phyloP scores from a whole-genome alignment of 2,797 vertebrate genomes.

The Podargus strigoides region DNA sequence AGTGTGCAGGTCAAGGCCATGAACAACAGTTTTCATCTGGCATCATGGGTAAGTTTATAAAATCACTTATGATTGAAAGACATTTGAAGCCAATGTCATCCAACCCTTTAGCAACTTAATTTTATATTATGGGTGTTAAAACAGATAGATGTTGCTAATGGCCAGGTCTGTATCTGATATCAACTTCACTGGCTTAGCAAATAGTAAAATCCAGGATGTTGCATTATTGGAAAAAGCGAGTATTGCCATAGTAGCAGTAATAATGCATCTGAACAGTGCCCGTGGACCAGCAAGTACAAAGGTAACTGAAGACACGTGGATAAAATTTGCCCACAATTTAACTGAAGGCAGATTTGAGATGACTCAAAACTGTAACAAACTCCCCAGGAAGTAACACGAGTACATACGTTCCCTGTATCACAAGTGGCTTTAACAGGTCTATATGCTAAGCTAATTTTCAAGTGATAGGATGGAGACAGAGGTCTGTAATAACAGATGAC shows the following conservation, averaged over 20 bases:
- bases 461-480: fast-evolving
- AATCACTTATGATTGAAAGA: background rate
- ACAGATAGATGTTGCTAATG: background rate
- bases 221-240: background rate
- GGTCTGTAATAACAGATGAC: background rate
- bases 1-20: background rate
- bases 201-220: background rate
- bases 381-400: background rate
- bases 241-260: background rate
- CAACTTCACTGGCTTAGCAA: background rate
- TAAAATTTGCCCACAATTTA: too few relatives aligned
- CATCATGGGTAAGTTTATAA: background rate
- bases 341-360: background rate
- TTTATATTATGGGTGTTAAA: background rate
- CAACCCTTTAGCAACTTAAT: background rate
- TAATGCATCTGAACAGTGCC: background rate
- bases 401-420: background rate
- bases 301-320: background rate
- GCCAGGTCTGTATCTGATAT: background rate
- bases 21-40: background rate
- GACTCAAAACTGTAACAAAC: background rate
- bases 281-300: background rate
- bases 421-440: background rate
- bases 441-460: background rate
- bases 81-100: background rate